These are phyloP conservation scores for Petrocephalus zakoni DNA, from an alignment of 2,113 vertebrate species.

Conservation along the genomic window DNA sequence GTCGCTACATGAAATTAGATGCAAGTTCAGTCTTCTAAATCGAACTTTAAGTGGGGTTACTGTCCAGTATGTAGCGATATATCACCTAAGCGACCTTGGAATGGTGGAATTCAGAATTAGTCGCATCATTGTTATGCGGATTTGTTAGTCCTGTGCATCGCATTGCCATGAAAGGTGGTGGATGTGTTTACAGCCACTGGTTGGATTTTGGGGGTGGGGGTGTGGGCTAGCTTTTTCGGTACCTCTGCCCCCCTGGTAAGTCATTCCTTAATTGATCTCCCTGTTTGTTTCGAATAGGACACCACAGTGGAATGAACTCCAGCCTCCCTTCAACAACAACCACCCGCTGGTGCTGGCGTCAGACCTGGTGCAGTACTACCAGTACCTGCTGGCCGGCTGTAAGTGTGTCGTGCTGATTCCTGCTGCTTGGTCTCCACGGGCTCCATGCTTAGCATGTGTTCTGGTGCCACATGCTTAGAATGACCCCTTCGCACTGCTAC, in stretches of 20 bases:
- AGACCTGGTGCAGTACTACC: constrained; percentile 89
- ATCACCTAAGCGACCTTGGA: neutral
- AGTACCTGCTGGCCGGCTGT: constrained; percentile 85
- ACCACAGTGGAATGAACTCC: constrained; percentile 95
- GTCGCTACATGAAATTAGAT: neutral
- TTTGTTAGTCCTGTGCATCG: neutral
- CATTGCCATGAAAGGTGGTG: neutral
- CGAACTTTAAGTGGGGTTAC: neutral
- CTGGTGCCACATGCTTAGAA: constrained; percentile 50
- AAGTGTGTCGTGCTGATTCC: constrained; percentile 56
- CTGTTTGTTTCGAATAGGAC: constrained; percentile 68
- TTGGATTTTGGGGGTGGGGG: constrained; percentile 7
- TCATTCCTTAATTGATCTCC: constrained; percentile 28
- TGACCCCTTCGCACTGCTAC: constrained; percentile 28
- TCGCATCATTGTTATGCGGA: neutral
- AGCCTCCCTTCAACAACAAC: constrained; percentile 91
- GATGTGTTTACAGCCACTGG: constrained; percentile 10
- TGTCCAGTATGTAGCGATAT: neutral
- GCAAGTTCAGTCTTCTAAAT: neutral
- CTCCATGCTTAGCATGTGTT: constrained; percentile 39
- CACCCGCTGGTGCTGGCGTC: constrained; percentile 88
- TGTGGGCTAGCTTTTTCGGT: constrained; percentile 22
- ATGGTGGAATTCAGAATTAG: neutral
- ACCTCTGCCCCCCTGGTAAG: constrained; percentile 34
- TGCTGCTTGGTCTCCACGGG: constrained; percentile 34